phyloP scores from a whole-genome alignment of 2,888 invertebrate species.

The Conchocele bisecta region DNA sequence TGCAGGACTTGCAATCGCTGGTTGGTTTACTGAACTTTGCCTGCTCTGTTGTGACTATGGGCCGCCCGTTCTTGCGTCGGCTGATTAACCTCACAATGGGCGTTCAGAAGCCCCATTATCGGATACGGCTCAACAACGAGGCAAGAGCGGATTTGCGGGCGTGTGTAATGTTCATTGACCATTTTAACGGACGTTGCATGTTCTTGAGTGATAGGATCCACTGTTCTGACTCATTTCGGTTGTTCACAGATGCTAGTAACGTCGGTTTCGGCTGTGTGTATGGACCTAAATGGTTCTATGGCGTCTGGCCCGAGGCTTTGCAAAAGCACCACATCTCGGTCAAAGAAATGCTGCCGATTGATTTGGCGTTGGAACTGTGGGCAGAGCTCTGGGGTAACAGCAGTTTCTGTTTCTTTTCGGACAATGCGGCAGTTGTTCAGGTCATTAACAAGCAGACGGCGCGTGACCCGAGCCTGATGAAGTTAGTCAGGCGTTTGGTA shows the following conservation, averaged over 20 bases:
- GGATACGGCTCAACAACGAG: slow-evolving; percentile 19
- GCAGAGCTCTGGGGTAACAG: not conserved
- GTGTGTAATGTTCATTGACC: slow-evolving; percentile 32
- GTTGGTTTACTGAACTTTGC: slow-evolving; percentile 41
- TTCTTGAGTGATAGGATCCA: slow-evolving; percentile 22
- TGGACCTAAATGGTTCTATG: slow-evolving; percentile 9
- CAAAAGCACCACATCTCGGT: slow-evolving; percentile 10
- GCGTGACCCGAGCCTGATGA: slow-evolving; percentile 9
- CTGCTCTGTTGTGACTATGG: slow-evolving; percentile 28
- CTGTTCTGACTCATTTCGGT: not conserved
- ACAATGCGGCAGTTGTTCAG: slow-evolving; percentile 6
- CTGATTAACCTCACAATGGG: slow-evolving; percentile 35
- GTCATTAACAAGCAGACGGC: slow-evolving; percentile 18
- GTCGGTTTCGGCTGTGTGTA: slow-evolving; percentile 3
- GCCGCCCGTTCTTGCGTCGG: slow-evolving; percentile 27
- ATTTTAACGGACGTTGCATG: slow-evolving; percentile 41
- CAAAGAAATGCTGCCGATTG: slow-evolving; percentile 25
- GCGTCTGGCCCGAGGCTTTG: slow-evolving; percentile 3
- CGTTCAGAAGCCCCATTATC: slow-evolving; percentile 16
- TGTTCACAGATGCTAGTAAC: slow-evolving; percentile 18
- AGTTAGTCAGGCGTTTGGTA: slow-evolving; percentile 16
- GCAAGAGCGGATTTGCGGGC: slow-evolving; percentile 22
- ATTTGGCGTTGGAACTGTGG: slow-evolving; percentile 14
- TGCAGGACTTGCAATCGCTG: slow-evolving; percentile 35
- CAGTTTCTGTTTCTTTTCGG: slow-evolving; percentile 12